These are phyloP conservation scores for Tetramorium alpestre DNA, from an alignment of 1,140 invertebrate genomes.

Conservation along the genomic window DNA sequence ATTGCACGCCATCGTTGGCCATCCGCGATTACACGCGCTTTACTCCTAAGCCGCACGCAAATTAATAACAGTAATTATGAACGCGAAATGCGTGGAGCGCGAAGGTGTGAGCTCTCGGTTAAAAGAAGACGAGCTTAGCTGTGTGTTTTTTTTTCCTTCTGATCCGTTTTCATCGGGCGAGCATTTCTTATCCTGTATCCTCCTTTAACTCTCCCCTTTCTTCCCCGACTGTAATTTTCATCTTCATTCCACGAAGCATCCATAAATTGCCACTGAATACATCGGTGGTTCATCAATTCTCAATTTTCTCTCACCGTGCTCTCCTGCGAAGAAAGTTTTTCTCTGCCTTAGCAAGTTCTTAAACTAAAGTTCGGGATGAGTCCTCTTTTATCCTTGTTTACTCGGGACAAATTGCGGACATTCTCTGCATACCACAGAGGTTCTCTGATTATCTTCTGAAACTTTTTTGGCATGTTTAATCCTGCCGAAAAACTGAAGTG, in stretches of 20 bases:
- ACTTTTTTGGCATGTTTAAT: neutral
- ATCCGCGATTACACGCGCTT: slow-evolving; percentile 40
- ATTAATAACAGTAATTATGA: slow-evolving; percentile 50
- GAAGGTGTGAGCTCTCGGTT: neutral
- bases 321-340: neutral
- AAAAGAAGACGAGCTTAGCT: neutral
- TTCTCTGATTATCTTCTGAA: neutral
- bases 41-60: slow-evolving; percentile 25
- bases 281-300: neutral
- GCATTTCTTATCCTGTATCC: neutral
- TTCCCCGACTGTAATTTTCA: neutral
- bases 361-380: neutral
- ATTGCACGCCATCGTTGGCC: slow-evolving; percentile 17
- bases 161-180: slow-evolving; percentile 10
- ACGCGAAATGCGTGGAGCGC: neutral
- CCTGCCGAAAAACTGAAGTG: neutral
- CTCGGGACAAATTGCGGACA: slow-evolving; percentile 29
- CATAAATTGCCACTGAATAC: slow-evolving; percentile 4
- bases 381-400: neutral
- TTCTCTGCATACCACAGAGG: neutral
- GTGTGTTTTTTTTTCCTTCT: too few species aligned
- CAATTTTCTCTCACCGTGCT: neutral
- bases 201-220: neutral
- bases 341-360: neutral
- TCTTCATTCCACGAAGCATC: neutral